Conservation (phyloP, 2,888 invertebrate species). For the Apotomis betuletana region DNA sequence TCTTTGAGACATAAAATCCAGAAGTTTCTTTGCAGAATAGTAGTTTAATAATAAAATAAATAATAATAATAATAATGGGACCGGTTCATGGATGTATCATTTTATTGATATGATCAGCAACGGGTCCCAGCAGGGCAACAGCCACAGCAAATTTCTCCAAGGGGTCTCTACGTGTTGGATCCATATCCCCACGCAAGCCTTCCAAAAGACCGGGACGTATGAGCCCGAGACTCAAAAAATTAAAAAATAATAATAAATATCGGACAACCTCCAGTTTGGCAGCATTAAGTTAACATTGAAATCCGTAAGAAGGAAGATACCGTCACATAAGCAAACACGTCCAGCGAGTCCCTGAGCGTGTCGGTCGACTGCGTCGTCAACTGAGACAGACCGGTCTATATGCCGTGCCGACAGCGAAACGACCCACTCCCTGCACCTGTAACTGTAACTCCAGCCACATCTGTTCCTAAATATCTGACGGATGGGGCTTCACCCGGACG, state of each 20-base stretch:
- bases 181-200: too few species aligned
- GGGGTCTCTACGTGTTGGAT: too few species aligned
- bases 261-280: too few species aligned
- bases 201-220: too few species aligned
- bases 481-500: not conserved
- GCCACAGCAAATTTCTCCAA: too few species aligned
- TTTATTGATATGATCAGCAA: too few species aligned
- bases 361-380: not conserved
- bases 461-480: not conserved
- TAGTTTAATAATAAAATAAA: not conserved
- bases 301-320: not conserved
- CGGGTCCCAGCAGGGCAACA: too few species aligned
- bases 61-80: too few species aligned
- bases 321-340: not conserved
- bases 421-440: not conserved
- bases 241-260: too few species aligned
- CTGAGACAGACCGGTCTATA: slow-evolving; percentile 9
- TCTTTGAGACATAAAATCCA: not conserved
- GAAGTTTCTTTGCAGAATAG: not conserved
- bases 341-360: not conserved
- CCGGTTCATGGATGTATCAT: too few species aligned
- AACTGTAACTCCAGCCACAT: not conserved
- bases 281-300: not conserved
- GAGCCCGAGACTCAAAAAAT: too few species aligned
- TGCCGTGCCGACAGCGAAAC: not conserved